phyloP scores from a whole-genome alignment of 2,113 vertebrate species.

The Cryptotis parvus region DNA sequence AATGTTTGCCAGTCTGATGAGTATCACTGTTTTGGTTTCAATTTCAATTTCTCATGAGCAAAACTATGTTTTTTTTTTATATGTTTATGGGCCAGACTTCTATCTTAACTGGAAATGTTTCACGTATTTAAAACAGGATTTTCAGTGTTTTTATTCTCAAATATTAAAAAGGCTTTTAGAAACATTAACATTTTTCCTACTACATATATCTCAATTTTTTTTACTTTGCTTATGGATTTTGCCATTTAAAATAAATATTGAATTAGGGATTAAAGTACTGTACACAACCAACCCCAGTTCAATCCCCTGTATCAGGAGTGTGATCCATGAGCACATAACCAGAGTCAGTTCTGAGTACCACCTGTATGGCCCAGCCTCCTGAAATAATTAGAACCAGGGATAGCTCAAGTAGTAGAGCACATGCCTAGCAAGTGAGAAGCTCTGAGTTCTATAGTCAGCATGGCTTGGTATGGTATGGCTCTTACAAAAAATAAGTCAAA shows the following conservation, averaged over 20 bases:
- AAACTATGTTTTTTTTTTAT: neutral
- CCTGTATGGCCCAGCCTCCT: too few species aligned
- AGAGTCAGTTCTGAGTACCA: too few species aligned
- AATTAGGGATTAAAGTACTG: too few species aligned
- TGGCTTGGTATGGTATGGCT: too few species aligned
- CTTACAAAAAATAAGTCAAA: too few species aligned
- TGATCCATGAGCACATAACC: too few species aligned
- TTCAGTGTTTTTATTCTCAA: neutral
- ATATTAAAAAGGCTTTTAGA: neutral
- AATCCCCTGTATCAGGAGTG: too few species aligned
- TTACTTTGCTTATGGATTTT: neutral
- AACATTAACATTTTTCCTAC: neutral
- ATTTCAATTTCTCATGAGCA: constrained; percentile 31
- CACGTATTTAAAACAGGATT: neutral
- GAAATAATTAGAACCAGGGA: too few species aligned
- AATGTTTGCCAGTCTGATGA: neutral
- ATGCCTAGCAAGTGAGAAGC: too few species aligned
- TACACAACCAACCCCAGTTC: too few species aligned
- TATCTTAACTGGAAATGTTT: neutral
- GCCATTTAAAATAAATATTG: neutral
- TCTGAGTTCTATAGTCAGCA: too few species aligned
- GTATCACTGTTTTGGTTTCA: neutral
- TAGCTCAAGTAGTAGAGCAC: too few species aligned
- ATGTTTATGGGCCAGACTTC: neutral
- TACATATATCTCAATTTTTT: neutral